phyloP scores from a whole-genome alignment of 2,113 vertebrate genomes.

The Erythrolamprus reginae region DNA sequence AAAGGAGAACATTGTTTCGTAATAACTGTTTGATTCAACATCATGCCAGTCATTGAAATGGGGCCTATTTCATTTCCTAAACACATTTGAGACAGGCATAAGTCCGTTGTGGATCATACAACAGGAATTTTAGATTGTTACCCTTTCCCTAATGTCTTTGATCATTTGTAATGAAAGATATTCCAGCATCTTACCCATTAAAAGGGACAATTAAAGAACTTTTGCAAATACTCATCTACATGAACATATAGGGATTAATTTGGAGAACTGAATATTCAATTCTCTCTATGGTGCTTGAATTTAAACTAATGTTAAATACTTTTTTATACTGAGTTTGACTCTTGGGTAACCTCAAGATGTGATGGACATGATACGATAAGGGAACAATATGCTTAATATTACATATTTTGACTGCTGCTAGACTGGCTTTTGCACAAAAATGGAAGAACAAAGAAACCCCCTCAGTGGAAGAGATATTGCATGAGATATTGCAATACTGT shows the following conservation, averaged over 20 bases:
- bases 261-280: background rate
- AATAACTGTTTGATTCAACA: constrained; percentile 47
- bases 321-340: background rate
- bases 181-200: constrained; percentile 6
- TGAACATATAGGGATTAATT: background rate
- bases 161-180: constrained; percentile 21
- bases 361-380: no score
- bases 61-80: constrained; percentile 38
- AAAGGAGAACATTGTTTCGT: constrained; percentile 18
- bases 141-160: constrained; percentile 31
- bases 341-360: background rate
- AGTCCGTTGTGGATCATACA: constrained; percentile 38
- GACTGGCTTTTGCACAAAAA: no score
- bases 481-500: no score
- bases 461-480: no score
- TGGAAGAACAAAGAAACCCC: no score
- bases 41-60: constrained; percentile 36
- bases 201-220: background rate
- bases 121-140: constrained; percentile 40
- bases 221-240: background rate
- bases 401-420: no score
- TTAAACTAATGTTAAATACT: background rate
- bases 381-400: no score
- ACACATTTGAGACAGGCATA: constrained; percentile 50
- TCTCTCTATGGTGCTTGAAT: background rate